Conservation (phyloP, 2,797 vertebrate genomes). For the Heteromormyrus szaboi region DNA sequence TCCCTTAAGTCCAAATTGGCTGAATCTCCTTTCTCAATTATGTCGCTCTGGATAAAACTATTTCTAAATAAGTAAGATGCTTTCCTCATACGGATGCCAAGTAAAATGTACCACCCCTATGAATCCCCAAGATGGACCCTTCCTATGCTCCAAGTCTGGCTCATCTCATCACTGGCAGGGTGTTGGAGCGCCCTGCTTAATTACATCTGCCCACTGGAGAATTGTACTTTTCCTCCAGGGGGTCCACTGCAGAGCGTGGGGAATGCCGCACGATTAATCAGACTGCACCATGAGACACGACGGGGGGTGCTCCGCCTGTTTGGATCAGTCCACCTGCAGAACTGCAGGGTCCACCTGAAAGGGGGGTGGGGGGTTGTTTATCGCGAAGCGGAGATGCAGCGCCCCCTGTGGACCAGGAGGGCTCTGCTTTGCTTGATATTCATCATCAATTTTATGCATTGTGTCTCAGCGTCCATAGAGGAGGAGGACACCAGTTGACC, state of each 20-base stretch:
- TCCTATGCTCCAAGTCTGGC: not conserved
- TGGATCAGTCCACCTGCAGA: not conserved
- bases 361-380: not conserved
- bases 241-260: not conserved
- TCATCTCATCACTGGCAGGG: not conserved
- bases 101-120: not conserved
- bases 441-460: not conserved
- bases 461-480: not conserved
- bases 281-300: not conserved
- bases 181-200: not conserved
- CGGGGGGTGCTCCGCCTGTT: not conserved
- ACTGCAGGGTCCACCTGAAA: not conserved
- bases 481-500: not conserved
- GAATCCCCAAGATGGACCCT: not conserved
- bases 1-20: not conserved
- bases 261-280: not conserved
- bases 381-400: not conserved
- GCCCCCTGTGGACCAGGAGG: not conserved
- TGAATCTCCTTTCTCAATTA: not conserved
- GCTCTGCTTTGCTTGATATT: not conserved
- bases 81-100: not conserved
- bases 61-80: not conserved
- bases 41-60: not conserved
- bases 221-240: not conserved
- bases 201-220: not conserved